Percentiles rank a stretch among this genome's conserved stretches.
phyloP scores from a whole-genome alignment of 1,140 invertebrate species.

The Aphaenogaster floridana region DNA sequence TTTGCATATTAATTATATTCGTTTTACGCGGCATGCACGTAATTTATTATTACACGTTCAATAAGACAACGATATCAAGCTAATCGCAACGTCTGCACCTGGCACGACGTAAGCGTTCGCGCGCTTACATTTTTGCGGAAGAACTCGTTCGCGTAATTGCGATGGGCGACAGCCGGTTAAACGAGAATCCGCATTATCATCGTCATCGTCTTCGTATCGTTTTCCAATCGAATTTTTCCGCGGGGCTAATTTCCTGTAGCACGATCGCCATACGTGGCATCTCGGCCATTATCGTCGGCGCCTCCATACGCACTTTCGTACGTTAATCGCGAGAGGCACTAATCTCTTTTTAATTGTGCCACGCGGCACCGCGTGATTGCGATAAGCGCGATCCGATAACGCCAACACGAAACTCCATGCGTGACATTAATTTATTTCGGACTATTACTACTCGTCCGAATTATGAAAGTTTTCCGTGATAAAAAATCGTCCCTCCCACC shows the following conservation, averaged over 20 bases:
- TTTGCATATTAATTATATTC: conserved; percentile 33
- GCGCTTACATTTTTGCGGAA: conserved; percentile 44
- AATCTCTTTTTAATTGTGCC: conserved; percentile 52
- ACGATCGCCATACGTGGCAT: neutral
- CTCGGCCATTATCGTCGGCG: conserved; percentile 36
- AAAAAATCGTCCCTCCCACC: neutral
- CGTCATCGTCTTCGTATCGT: conserved; percentile 19
- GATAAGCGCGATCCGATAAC: conserved; percentile 45
- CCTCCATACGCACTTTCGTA: conserved; percentile 12
- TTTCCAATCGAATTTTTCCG: conserved; percentile 28
- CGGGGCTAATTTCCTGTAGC: conserved; percentile 23
- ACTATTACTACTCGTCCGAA: conserved; percentile 5
- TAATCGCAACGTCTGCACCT: conserved; percentile 48
- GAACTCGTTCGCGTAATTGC: conserved; percentile 57
- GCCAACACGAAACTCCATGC: conserved; percentile 1
- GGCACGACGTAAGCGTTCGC: conserved; percentile 23
- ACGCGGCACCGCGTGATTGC: neutral
- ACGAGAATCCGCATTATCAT: conserved; percentile 37
- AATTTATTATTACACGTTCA: conserved; percentile 54
- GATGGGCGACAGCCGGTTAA: conserved; percentile 47
- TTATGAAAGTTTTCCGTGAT: conserved; percentile 20
- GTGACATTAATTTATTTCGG: conserved; percentile 30
- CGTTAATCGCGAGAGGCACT: conserved; percentile 28
- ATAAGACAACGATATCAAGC: conserved; percentile 28
- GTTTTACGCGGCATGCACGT: neutral